Evolutionary conservation across 1,140 invertebrate genomes (phyloP).

Genomic region (Bombus sylvicola): DNA sequence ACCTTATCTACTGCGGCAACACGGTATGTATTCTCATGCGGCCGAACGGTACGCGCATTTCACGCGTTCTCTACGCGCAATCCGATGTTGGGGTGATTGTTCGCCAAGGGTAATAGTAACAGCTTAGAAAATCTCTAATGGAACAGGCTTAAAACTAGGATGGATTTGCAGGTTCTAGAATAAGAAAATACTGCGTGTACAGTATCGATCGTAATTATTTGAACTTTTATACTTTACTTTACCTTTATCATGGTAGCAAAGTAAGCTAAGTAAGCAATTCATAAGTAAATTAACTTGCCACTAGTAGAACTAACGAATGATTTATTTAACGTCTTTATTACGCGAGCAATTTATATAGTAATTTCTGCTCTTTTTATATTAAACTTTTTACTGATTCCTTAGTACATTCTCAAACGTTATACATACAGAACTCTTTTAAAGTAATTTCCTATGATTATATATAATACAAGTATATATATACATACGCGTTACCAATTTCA

Average conservation of each 20-base stretch:
- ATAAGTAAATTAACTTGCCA: background rate
- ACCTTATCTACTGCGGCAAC: constrained; percentile 61
- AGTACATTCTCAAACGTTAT: background rate
- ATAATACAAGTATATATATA: background rate
- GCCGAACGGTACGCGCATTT: constrained; percentile 10
- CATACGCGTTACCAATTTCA: background rate
- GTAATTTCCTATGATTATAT: background rate
- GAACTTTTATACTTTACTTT: background rate
- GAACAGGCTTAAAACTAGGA: background rate
- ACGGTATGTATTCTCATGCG: constrained; percentile 25
- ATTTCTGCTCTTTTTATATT: background rate
- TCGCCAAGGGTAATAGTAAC: background rate
- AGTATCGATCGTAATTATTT: background rate
- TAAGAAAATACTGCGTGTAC: background rate
- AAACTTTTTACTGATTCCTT: background rate
- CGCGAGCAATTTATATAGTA: background rate
- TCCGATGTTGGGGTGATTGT: constrained; percentile 5
- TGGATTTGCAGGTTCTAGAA: background rate
- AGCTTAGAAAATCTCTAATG: background rate
- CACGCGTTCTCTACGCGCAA: constrained; percentile 1
- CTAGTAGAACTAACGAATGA: too few species aligned
- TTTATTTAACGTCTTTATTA: too few species aligned
- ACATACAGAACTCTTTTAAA: background rate
- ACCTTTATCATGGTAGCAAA: background rate
- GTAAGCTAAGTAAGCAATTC: background rate